phyloP scores from a whole-genome alignment of 2,888 invertebrate genomes.

The Tryphoninae sp. region DNA sequence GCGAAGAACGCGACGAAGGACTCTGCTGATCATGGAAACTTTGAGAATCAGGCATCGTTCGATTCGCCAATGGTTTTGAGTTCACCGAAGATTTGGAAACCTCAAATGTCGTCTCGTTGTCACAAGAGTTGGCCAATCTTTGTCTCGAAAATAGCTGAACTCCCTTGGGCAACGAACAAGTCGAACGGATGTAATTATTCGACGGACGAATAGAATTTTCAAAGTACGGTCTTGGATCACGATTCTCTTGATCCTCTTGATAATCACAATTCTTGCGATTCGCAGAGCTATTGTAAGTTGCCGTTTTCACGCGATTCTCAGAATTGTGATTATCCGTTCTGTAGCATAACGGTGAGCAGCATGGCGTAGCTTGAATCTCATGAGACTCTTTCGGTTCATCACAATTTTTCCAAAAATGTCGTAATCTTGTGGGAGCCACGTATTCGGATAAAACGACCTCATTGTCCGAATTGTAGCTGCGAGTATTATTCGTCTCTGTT shows the following conservation, averaged over 20 bases:
- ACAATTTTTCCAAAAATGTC: slow-evolving; percentile 39
- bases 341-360: neutral
- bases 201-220: neutral
- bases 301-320: slow-evolving; percentile 32
- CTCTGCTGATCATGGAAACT: slow-evolving; percentile 14
- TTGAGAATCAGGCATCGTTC: slow-evolving; percentile 21
- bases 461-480: slow-evolving; percentile 58
- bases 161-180: slow-evolving; percentile 52
- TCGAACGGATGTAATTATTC: slow-evolving; percentile 20
- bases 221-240: slow-evolving; percentile 6
- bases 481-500: neutral
- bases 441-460: slow-evolving; percentile 14
- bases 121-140: slow-evolving; percentile 23
- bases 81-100: neutral
- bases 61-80: neutral
- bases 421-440: slow-evolving; percentile 6
- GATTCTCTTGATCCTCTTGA: slow-evolving; percentile 22
- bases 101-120: neutral
- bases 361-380: neutral
- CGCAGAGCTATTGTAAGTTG: neutral
- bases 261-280: neutral
- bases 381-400: slow-evolving; percentile 13
- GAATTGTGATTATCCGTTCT: slow-evolving; percentile 51
- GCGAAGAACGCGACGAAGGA: neutral
- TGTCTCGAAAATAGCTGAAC: slow-evolving; percentile 50